These are phyloP conservation scores for Nesogale talazaci DNA, from an alignment of 2,113 vertebrate species.

Conservation along the genomic window DNA sequence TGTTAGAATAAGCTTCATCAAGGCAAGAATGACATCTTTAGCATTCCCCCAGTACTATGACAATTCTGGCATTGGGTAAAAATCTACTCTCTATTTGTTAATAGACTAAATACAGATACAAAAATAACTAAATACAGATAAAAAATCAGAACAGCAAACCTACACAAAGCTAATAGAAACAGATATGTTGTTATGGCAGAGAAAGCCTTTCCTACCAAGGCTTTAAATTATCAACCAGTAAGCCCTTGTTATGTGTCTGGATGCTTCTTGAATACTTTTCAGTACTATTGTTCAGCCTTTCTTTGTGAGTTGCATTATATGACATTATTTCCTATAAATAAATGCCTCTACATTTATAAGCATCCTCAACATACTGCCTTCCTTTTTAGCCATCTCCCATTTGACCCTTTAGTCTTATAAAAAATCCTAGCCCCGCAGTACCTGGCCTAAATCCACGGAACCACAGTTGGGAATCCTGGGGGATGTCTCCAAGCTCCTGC, in stretches of 20 bases:
- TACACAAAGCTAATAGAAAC: neutral
- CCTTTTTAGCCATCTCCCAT: constrained; percentile 24
- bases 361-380: neutral
- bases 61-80: neutral
- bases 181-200: neutral
- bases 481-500: constrained; percentile 7
- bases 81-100: neutral
- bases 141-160: neutral
- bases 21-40: neutral
- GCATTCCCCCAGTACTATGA: neutral
- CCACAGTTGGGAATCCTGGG: neutral
- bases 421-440: neutral
- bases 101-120: neutral
- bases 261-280: neutral
- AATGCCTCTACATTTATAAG: neutral
- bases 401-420: neutral
- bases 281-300: neutral
- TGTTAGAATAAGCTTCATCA: neutral
- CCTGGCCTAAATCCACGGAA: neutral
- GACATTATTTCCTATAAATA: neutral
- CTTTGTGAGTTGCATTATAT: neutral
- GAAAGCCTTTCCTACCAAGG: neutral
- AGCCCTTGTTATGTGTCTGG: neutral
- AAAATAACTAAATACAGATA: neutral
- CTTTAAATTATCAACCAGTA: neutral